Base-by-base conservation (phyloP, 2,113 vertebrate species). In the Orthonyx spaldingii region DNA sequence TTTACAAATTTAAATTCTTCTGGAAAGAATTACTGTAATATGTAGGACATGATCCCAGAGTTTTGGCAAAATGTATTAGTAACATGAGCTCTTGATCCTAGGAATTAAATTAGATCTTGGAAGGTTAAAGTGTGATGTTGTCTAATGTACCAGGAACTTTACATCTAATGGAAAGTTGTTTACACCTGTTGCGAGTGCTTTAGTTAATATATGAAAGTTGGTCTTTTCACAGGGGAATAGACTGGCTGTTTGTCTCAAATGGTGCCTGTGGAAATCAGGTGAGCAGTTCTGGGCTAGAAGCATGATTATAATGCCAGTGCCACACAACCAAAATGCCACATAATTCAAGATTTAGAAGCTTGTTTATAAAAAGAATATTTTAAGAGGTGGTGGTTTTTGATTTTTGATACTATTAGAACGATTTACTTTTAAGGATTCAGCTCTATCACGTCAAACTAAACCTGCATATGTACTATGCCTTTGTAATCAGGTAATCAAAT, bases 1-100 rank as follows among this genome's bases (percentile, higher is more conserved):
- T 97, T 96, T 97, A 95, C 96, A 94, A 96, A 97, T 96, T 88
- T 69, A 94, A 95, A 94, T 97, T 95, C 94, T 97, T 96, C 94
- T 97, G 95, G 97, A 97, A 97, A 94, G 91, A 89, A 97, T 97
- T 97, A 96, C 93, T 89, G 21, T 91, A 95, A 96, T 96, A 94
- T 94, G 95, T 94, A 96, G 91, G 94, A 96, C 95, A 97, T 90
- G 96, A 97, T 97, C 94, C 96, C 94, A 90, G 91, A 92, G 93
- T 94, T 96, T 96, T 96, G 96, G 96, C 94, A 95, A 94, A 97
- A 95, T 70, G 72, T 84, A 88, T 90, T 86, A 87, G 94, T 92
- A 94, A 96, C 93, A 79, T 84, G 90, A 96, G 90, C 91, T 95
- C 89, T 96, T 96, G 93, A 96, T 96, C 94, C 91, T 50, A 92